phyloP scores from a whole-genome alignment of 1,140 invertebrate genomes.

The Saccostrea glomerata region DNA sequence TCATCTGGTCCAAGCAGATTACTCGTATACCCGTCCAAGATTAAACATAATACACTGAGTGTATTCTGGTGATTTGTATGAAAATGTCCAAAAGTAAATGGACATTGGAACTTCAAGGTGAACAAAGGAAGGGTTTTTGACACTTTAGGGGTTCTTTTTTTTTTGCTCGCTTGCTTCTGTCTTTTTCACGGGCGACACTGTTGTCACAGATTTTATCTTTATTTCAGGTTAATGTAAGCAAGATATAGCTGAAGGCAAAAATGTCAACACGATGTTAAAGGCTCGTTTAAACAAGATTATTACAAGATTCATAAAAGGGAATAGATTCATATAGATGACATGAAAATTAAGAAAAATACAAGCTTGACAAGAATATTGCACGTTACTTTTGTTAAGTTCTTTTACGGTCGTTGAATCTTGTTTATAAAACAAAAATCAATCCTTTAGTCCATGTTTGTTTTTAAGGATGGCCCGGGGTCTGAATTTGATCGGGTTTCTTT shows the following conservation, averaged over 20 bases:
- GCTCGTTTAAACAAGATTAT: not conserved
- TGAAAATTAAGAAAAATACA: not conserved
- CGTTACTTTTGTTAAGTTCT: not conserved
- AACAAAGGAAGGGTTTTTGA: not conserved
- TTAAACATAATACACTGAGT: not conserved
- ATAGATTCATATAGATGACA: not conserved
- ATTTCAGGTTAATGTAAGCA: not conserved
- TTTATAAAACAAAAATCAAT: not conserved
- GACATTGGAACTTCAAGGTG: not conserved
- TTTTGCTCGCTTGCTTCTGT: not conserved
- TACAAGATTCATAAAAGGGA: not conserved
- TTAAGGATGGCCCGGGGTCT: constrained; percentile 16
- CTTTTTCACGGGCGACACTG: not conserved
- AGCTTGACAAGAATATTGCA: not conserved
- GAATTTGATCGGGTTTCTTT: not conserved
- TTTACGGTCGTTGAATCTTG: not conserved
- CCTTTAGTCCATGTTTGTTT: constrained; percentile 7
- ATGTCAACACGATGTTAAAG: not conserved
- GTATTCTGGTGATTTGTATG: not conserved
- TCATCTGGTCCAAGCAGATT: constrained; percentile 9
- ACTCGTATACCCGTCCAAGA: not conserved
- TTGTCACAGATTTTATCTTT: not conserved
- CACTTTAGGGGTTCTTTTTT: too few species aligned
- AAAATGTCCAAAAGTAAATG: not conserved
- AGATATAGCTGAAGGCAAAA: constrained; percentile 3